Evolutionary conservation across 1,140 invertebrate genomes (phyloP), one percentile per base, ranked within the genome.

Genomic region (Trachymyrmex cornetzi): DNA sequence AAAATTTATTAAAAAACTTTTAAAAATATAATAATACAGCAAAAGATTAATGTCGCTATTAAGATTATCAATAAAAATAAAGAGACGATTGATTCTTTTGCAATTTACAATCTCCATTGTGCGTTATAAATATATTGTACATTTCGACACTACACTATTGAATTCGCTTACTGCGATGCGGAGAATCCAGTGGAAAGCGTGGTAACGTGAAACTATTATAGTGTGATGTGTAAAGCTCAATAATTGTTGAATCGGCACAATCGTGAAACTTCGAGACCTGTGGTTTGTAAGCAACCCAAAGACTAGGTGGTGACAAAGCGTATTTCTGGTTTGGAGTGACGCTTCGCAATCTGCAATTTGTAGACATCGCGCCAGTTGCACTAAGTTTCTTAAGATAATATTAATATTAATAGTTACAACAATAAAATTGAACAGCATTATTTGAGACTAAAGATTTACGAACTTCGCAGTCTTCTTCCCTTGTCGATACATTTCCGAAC

Each of bases 241-340:
- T 84, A 84, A 84, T 75, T 84, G n/a, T 38, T 75, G 55, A 84
- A 75, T 84, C 69, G 55, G 5, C 67, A 24, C 53, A 44, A 82
- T 82, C 53, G 80, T 22, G 55, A 61, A 74, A 84, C 55, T 82
- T 61, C 0, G 24, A 48, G 9, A 44, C 14, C 1, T 9, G 7
- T 72, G 55, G 22, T 72, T 72, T 12, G 38, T 59, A 82, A 74
- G 44, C 53, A 84, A 75, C 9, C 7, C 14, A 53, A 22, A 67
- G n/a, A 16, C 14, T 53, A 24, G 6, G 2, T 14, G 24, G 71
- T 22, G 24, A 44, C 24, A 59, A 44, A 4, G 48, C 24, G 24
- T 19, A 24, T 61, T 38, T 71, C 34, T 9, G 16, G 3, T 22
- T 34, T 38, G 16, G 3, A 59, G 14, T n/a, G 7, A 82, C 38